Evolutionary conservation across 2,888 invertebrate genomes (phyloP).

Genomic region (Apodemia mormo): DNA sequence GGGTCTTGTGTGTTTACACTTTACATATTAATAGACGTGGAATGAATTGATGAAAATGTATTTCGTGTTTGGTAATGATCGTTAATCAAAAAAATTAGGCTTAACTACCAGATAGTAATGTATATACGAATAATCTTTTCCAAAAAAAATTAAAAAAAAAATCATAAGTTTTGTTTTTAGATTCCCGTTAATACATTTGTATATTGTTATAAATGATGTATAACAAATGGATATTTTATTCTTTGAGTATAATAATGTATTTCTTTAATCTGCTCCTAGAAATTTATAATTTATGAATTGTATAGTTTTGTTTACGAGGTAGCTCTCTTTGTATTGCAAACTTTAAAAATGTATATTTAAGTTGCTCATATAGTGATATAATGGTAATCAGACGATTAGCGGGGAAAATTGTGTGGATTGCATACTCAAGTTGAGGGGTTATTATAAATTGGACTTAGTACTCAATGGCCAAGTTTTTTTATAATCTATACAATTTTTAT

Average conservation of each 20-base stretch:
- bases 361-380: conserved; percentile 45
- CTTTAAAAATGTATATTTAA: conserved; percentile 41
- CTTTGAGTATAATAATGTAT: conserved; percentile 57
- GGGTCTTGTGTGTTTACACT: conserved; percentile 15
- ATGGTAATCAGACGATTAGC: conserved; percentile 19
- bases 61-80: conserved; percentile 15
- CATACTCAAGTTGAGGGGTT: conserved; percentile 19
- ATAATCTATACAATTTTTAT: conserved; percentile 76
- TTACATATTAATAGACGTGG: background rate
- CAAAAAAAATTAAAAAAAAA: conserved; percentile 49
- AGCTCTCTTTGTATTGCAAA: conserved; percentile 65
- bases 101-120: conserved; percentile 45
- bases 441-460: conserved; percentile 38
- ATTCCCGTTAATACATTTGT: conserved; percentile 59
- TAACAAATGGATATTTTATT: conserved; percentile 63
- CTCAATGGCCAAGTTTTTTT: conserved; percentile 72
- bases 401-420: conserved; percentile 12
- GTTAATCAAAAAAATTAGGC: conserved; percentile 37
- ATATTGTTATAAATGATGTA: conserved; percentile 69
- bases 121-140: conserved; percentile 54
- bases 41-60: conserved; percentile 8
- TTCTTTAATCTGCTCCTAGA: conserved; percentile 47
- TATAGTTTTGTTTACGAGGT: conserved; percentile 65
- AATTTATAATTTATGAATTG: conserved; percentile 68
- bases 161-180: conserved; percentile 50